A percentile compares a stretch with the other conserved stretches of the same genome.
phyloP scores from a whole-genome alignment of 1,140 invertebrate genomes.

The Rhopalosiphum padi region DNA sequence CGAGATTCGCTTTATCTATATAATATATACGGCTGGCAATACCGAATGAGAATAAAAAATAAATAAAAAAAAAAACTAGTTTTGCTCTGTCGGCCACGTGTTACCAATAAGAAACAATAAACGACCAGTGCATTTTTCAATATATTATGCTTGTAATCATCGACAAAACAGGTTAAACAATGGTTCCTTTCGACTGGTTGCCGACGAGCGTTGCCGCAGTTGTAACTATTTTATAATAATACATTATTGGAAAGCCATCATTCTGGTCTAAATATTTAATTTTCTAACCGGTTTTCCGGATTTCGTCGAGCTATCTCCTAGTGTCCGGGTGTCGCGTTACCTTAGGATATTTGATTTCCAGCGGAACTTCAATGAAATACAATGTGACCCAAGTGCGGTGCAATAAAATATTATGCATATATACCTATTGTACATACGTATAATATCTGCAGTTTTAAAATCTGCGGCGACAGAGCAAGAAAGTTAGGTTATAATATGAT shows the following conservation, averaged over 20 bases:
- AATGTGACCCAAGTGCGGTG: no score
- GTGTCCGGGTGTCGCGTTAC: neutral
- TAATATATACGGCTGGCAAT: neutral
- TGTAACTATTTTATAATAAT: neutral
- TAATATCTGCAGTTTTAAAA: no score
- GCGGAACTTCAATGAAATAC: neutral
- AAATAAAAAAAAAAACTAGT: constrained; percentile 25
- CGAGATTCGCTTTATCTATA: neutral
- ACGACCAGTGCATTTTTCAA: neutral
- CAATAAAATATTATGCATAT: no score
- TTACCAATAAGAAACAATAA: constrained; percentile 23
- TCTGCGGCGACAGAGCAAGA: no score
- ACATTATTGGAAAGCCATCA: constrained; percentile 19
- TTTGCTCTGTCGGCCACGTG: neutral
- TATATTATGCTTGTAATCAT: neutral
- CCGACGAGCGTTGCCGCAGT: neutral
- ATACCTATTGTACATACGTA: no score
- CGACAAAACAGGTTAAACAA: constrained; percentile 29
- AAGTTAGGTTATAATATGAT: no score
- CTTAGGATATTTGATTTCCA: neutral
- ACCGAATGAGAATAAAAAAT: neutral
- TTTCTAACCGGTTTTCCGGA: constrained; percentile 23
- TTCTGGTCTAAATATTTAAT: neutral
- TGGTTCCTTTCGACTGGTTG: neutral
- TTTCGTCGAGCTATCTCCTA: neutral